Evolutionary conservation across 2,113 vertebrate species (phyloP).

Genomic region (Tragelaphus scriptus): DNA sequence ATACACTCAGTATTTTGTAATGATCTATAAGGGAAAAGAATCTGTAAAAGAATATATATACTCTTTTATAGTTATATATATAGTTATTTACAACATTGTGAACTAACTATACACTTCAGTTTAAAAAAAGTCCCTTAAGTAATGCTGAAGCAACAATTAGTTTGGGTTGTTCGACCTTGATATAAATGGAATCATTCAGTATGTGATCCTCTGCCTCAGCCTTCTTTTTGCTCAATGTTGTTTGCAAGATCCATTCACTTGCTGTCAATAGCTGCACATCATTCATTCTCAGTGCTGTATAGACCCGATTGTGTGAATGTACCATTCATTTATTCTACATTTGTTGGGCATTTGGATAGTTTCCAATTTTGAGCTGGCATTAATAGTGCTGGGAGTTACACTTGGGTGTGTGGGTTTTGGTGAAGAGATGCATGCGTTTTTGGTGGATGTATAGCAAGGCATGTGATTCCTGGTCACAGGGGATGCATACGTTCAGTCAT

Average conservation of each 20-base stretch:
- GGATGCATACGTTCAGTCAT: not conserved
- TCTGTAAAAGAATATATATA: not conserved
- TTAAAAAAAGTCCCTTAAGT: not conserved
- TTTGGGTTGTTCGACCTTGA: not conserved
- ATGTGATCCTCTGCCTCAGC: not conserved
- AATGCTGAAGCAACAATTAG: not conserved
- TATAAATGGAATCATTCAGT: not conserved
- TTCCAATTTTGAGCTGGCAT: not conserved
- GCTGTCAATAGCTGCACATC: not conserved
- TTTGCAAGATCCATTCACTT: too few species aligned
- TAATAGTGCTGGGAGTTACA: not conserved
- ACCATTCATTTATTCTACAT: not conserved
- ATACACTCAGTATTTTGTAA: not conserved
- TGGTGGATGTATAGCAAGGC: too few species aligned
- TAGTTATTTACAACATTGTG: not conserved
- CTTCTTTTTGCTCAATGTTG: not conserved
- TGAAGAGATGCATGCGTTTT: not conserved
- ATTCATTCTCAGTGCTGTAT: not conserved
- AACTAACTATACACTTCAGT: not conserved
- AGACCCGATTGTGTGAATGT: not conserved
- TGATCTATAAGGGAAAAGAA: not conserved
- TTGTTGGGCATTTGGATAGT: not conserved
- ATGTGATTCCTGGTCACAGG: not conserved
- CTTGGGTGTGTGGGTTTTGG: not conserved
- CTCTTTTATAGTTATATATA: not conserved